Evolutionary conservation across 2,888 invertebrate genomes (phyloP).

Genomic region (Thera britannica): DNA sequence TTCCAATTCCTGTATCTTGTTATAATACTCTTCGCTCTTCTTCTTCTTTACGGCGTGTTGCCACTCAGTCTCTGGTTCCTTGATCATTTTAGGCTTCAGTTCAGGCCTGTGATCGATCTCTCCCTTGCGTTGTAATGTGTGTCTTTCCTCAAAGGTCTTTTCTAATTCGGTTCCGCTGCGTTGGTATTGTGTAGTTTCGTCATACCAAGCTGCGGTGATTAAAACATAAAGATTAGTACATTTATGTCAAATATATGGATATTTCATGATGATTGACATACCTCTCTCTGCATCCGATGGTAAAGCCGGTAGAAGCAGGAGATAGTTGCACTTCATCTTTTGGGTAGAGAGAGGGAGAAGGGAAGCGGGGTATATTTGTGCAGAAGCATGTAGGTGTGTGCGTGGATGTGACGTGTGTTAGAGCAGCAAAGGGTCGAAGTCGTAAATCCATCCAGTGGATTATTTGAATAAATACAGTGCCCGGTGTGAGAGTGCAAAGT

Average conservation of each 20-base stretch:
- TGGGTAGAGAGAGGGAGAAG: conserved; percentile 55
- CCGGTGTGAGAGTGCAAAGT: conserved; percentile 37
- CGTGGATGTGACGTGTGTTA: conserved; percentile 67
- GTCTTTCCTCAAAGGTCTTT: conserved; percentile 94
- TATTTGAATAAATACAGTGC: conserved; percentile 35
- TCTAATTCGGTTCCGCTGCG: conserved; percentile 93
- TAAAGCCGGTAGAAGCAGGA: conserved; percentile 80
- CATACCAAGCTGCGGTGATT: conserved; percentile 92
- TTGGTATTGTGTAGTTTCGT: conserved; percentile 94
- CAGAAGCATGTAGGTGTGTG: conserved; percentile 75
- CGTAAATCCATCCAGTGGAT: conserved; percentile 36
- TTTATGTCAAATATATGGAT: conserved; percentile 31
- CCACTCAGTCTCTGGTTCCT: conserved; percentile 93
- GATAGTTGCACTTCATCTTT: conserved; percentile 71
- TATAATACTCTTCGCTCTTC: conserved; percentile 93
- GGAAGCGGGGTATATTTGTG: conserved; percentile 62
- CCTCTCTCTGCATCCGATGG: conserved; percentile 74
- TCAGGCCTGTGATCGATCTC: conserved; percentile 87
- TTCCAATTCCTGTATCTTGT: conserved; percentile 92
- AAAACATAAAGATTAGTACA: conserved; percentile 41
- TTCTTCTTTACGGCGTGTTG: conserved; percentile 92
- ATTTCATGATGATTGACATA: conserved; percentile 61
- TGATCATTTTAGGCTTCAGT: conserved; percentile 87
- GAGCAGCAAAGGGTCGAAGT: conserved; percentile 52
- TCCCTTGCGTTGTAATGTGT: conserved; percentile 87